phyloP scores from a whole-genome alignment of 2,888 invertebrate genomes.

The Drosophila antonietae region DNA sequence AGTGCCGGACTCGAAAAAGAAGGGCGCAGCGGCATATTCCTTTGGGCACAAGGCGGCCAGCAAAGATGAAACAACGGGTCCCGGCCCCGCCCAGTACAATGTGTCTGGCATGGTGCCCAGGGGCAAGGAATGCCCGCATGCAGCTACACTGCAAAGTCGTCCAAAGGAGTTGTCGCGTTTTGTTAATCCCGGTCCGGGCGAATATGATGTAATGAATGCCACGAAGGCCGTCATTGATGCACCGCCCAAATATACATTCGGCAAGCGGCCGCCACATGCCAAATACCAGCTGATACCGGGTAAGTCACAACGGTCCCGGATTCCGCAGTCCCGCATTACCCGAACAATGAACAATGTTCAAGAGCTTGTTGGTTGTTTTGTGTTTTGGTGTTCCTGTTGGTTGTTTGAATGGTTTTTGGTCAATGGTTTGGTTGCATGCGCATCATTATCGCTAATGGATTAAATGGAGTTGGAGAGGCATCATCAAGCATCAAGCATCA shows the following conservation, averaged over 20 bases:
- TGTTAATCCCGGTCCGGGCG: slow-evolving; percentile 94
- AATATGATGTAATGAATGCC: slow-evolving; percentile 92
- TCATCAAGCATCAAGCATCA: slow-evolving; percentile 37
- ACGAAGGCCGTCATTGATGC: slow-evolving; percentile 84
- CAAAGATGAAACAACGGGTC: slow-evolving; percentile 87
- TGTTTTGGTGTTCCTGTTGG: slow-evolving; percentile 38
- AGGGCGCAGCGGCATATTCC: slow-evolving; percentile 92
- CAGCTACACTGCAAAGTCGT: slow-evolving; percentile 92
- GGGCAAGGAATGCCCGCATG: slow-evolving; percentile 91
- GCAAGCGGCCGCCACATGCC: slow-evolving; percentile 88
- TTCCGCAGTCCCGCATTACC: neutral
- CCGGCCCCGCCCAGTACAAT: slow-evolving; percentile 96
- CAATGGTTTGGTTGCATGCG: slow-evolving; percentile 53
- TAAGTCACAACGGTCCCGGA: slow-evolving; percentile 80
- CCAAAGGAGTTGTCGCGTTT: slow-evolving; percentile 84
- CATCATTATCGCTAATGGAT: slow-evolving; percentile 49
- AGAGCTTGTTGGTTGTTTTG: slow-evolving; percentile 35
- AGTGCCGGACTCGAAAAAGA: slow-evolving; percentile 90
- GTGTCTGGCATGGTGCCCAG: slow-evolving; percentile 93
- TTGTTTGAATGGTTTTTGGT: slow-evolving; percentile 51
- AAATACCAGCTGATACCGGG: slow-evolving; percentile 89
- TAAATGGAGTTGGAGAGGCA: slow-evolving; percentile 31
- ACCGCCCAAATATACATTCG: slow-evolving; percentile 91
- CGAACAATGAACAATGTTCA: neutral
- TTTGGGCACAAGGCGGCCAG: slow-evolving; percentile 89